phyloP scores from a whole-genome alignment of 2,888 invertebrate genomes.

The Limenitis camilla region DNA sequence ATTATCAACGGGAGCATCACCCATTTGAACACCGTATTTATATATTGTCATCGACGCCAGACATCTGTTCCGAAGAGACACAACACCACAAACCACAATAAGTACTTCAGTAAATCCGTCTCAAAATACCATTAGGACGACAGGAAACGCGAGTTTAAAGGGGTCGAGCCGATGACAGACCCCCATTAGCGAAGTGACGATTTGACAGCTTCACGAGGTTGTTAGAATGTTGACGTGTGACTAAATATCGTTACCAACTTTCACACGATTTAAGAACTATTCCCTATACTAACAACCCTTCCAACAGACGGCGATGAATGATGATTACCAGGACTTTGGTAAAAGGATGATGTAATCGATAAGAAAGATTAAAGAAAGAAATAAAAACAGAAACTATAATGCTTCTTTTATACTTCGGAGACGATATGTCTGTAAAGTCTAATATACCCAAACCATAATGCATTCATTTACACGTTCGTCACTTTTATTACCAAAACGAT shows the following conservation, averaged over 20 bases:
- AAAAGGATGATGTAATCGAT: neutral
- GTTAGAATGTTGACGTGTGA: slow-evolving; percentile 46
- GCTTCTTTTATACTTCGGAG: slow-evolving; percentile 5
- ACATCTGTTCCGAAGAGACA: slow-evolving; percentile 20
- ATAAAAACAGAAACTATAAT: neutral
- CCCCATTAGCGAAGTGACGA: slow-evolving; percentile 65
- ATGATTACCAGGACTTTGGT: slow-evolving; percentile 2
- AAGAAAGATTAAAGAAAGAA: neutral
- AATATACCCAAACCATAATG: slow-evolving; percentile 11
- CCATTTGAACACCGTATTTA: slow-evolving; percentile 3
- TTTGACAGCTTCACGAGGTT: slow-evolving; percentile 53
- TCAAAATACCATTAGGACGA: slow-evolving; percentile 37
- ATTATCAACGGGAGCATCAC: slow-evolving; percentile 9
- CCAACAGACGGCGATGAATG: slow-evolving; percentile 20
- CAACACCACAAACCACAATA: slow-evolving; percentile 20
- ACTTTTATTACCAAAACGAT: slow-evolving; percentile 8
- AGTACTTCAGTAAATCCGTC: slow-evolving; percentile 32
- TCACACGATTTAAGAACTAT: slow-evolving; percentile 57
- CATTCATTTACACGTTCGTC: slow-evolving; percentile 11
- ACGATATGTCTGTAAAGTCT: slow-evolving; percentile 14
- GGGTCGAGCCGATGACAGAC: slow-evolving; percentile 61
- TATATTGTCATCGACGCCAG: slow-evolving; percentile 17
- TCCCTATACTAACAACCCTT: slow-evolving; percentile 36
- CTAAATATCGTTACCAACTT: slow-evolving; percentile 40
- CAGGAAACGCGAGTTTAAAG: slow-evolving; percentile 64